Percentiles rank a stretch among this genome's conserved stretches.
phyloP scores from a whole-genome alignment of 2,888 invertebrate genomes.

The Melikaiella ostensackeni region DNA sequence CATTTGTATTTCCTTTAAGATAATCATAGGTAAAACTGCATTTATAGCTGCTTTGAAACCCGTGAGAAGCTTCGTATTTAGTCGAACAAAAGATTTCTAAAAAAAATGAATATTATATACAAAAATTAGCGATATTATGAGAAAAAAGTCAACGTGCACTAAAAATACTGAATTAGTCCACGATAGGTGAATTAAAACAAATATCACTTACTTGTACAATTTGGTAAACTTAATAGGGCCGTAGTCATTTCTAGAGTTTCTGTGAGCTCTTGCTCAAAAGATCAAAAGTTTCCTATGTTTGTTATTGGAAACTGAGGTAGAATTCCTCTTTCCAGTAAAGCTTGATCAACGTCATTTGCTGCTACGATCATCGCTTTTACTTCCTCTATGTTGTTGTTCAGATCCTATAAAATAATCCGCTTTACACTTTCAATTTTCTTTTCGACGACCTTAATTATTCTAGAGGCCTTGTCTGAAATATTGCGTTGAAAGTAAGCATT shows the following conservation, averaged over 20 bases:
- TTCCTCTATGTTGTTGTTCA: background rate
- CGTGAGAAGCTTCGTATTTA: background rate
- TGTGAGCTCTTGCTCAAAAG: background rate
- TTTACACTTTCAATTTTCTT: background rate
- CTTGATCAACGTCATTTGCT: background rate
- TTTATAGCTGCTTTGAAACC: background rate
- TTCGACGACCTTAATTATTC: background rate
- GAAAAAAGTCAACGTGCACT: background rate
- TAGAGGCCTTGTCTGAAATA: too few species aligned
- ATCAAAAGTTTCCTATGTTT: background rate
- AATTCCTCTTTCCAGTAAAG: background rate
- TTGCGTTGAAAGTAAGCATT: too few species aligned
- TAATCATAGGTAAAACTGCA: background rate
- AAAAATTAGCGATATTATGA: background rate
- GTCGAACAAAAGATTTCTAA: background rate
- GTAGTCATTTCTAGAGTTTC: background rate
- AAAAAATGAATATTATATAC: background rate
- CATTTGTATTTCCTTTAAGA: background rate
- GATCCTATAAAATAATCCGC: background rate
- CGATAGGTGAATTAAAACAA: too few species aligned
- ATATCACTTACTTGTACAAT: background rate
- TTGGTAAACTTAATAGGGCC: background rate
- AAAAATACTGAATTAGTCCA: background rate
- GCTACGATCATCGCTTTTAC: background rate
- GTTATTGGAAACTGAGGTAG: background rate